Conservation (phyloP, 2,888 invertebrate genomes). For the Chelonus formosanus region DNA sequence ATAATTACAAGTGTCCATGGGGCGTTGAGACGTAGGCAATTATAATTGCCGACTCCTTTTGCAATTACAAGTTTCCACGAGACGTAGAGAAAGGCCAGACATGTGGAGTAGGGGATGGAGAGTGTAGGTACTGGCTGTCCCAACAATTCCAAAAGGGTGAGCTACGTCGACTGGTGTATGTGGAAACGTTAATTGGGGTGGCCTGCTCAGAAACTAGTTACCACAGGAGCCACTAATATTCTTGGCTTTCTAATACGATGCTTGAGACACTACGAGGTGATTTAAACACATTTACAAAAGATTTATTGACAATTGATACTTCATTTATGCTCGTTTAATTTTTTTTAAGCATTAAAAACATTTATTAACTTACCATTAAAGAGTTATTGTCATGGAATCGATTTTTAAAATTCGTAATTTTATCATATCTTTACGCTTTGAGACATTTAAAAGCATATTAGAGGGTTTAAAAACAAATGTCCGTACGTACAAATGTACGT, state of each 20-base stretch:
- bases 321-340: no score
- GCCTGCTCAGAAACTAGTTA: conserved; percentile 65
- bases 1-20: conserved; percentile 61
- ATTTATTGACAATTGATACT: neutral
- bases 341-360: no score
- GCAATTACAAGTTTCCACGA: conserved; percentile 65
- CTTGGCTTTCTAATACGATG: conserved; percentile 29
- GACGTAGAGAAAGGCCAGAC: conserved; percentile 38
- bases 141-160: no score
- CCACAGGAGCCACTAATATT: conserved; percentile 57
- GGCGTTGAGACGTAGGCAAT: conserved; percentile 55
- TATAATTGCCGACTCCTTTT: conserved; percentile 66
- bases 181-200: conserved; percentile 65
- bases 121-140: neutral
- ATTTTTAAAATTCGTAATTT: no score
- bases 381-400: no score
- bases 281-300: no score
- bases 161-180: conserved; percentile 50
- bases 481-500: no score
- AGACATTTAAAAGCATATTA: no score
- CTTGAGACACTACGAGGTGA: no score
- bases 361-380: no score
- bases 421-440: no score
- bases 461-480: no score
- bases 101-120: conserved; percentile 34